Evolutionary conservation across 2,797 vertebrate genomes (phyloP), one percentile per base, ranked within the genome.

Genomic region (Dipus sagitta): DNA sequence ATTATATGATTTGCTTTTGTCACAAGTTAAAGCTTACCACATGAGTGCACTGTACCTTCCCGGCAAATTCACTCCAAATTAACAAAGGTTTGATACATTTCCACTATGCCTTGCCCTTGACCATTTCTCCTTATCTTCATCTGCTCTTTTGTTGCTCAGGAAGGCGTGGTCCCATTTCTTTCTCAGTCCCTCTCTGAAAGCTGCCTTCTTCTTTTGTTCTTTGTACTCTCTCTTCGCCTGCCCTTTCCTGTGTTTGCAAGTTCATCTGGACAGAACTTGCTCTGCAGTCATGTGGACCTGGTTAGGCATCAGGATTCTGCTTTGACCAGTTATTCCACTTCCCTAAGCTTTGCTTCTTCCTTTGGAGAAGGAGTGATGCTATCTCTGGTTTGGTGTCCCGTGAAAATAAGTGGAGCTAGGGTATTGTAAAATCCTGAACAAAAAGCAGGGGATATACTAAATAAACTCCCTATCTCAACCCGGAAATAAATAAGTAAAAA

Each of bases 391-490:
- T 78, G 70, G 32, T 5, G 14, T 15, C 52, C 52, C 67, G 30
- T 60, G 62, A 62, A 74, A 80, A 87, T 65, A 74, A 76, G 60
- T 23, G 24, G 67, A 70, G 26, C 23, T 77, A 38, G 38, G 67
- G 34, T 80, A 87, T 93, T 93, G 71, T 71, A 62, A 79, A 92
- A 84, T 60, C 34, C 34, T 65, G 24, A 80, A 52, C 20, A 26
- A 80, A 81, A 92, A 81, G 42, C 47, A 30, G 68, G 21, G 38
- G 60, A 12, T 38, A 23, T 10, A 47, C 21, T 77, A 77, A 92
- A 67, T 67, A 94, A 72, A 79, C 26, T 70, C 54, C 10, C 3
- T 68, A 23, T 2, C 32, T 26, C 28, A 11, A 21, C 77, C 58
- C 30, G 67, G 47, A 79, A 78, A 64, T 52, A 74, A 88, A 52